These are phyloP conservation scores for Ectemnius lituratus DNA, from an alignment of 2,888 invertebrate genomes.

Conservation along the genomic window DNA sequence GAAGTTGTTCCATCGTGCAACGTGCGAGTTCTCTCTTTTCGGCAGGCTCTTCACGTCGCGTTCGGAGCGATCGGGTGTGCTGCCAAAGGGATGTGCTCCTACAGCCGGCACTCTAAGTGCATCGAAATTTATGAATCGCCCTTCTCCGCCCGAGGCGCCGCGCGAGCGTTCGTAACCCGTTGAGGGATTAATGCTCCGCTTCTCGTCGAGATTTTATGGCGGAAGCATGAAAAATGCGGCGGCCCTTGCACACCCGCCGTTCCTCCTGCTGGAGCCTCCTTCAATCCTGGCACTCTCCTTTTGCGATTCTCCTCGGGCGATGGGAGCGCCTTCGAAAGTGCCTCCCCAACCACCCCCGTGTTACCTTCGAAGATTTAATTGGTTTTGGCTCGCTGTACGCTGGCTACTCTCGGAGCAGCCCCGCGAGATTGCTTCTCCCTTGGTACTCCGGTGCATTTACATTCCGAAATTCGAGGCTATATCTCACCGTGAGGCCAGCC, in stretches of 20 bases:
- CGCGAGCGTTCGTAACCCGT: slow-evolving; percentile 40
- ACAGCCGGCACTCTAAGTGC: slow-evolving; percentile 58
- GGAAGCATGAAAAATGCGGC: slow-evolving; percentile 59
- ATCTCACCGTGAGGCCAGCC: slow-evolving; percentile 19
- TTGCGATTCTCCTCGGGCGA: not conserved
- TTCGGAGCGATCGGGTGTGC: slow-evolving; percentile 30
- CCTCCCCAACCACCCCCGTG: slow-evolving; percentile 8
- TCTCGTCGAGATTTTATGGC: slow-evolving; percentile 53
- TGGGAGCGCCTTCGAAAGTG: slow-evolving; percentile 15
- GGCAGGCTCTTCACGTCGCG: not conserved
- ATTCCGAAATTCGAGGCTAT: slow-evolving; percentile 26
- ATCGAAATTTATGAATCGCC: slow-evolving; percentile 65
- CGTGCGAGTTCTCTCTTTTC: slow-evolving; percentile 5
- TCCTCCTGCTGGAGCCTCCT: not conserved
- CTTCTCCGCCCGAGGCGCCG: slow-evolving; percentile 22
- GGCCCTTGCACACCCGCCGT: not conserved
- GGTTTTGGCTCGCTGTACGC: slow-evolving; percentile 9
- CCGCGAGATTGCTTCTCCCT: slow-evolving; percentile 27
- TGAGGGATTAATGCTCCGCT: slow-evolving; percentile 60
- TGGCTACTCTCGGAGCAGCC: slow-evolving; percentile 6
- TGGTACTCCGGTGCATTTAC: slow-evolving; percentile 16
- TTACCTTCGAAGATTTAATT: slow-evolving; percentile 40
- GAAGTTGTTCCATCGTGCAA: not conserved
- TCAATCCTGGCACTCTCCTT: slow-evolving; percentile 1
- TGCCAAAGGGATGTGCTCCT: slow-evolving; percentile 30